Evolutionary conservation across 2,888 invertebrate genomes (phyloP).

Genomic region (Stegophylla sp.): DNA sequence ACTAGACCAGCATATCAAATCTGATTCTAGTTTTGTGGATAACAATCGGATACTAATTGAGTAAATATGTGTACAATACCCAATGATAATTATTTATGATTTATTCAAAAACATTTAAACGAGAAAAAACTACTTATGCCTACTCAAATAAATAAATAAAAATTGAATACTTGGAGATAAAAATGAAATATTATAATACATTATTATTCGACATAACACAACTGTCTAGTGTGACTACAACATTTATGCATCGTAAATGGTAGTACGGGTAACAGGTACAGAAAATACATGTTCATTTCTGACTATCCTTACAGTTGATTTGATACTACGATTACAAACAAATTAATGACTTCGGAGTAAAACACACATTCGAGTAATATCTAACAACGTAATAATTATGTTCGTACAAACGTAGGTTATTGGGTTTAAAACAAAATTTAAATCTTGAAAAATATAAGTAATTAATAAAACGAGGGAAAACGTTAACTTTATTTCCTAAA

Average conservation of each 20-base stretch:
- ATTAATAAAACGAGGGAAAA: too few species aligned
- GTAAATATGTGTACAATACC: neutral
- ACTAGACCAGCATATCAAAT: constrained; percentile 27
- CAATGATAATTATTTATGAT: constrained; percentile 20
- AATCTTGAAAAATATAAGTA: too few species aligned
- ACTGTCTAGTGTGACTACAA: neutral
- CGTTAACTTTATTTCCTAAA: too few species aligned
- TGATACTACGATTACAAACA: neutral
- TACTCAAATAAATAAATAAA: neutral
- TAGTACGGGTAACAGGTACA: constrained; percentile 6
- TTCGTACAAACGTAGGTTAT: too few species aligned
- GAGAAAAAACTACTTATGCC: too few species aligned
- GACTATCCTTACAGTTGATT: neutral
- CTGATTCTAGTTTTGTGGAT: neutral
- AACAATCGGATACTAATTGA: constrained; percentile 23
- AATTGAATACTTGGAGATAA: neutral
- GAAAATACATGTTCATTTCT: constrained; percentile 18
- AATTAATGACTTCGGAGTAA: neutral
- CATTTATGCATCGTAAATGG: neutral
- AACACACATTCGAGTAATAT: too few species aligned
- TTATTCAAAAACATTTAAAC: neutral
- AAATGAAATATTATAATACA: neutral
- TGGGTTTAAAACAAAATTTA: too few species aligned
- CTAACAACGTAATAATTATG: too few species aligned
- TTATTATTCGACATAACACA: constrained; percentile 12